Percentiles rank a stretch among this genome's conserved stretches.
Evolutionary conservation across 2,113 vertebrate species (phyloP).

Genomic region (Cariama cristata): DNA sequence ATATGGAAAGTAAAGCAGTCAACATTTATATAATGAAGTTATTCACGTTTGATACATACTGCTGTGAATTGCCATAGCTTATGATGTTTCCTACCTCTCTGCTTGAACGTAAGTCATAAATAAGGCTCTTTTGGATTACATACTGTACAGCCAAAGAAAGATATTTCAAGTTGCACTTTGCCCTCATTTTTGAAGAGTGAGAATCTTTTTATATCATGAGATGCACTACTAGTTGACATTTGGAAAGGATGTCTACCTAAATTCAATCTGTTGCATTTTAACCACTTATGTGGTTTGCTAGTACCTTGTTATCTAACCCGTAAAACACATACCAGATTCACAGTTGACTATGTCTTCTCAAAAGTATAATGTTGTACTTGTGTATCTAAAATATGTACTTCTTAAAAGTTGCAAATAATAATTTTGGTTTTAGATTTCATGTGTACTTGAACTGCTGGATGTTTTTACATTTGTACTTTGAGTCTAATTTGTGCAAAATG

Average conservation of each 20-base stretch:
- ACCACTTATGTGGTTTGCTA: not conserved
- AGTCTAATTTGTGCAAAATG: not conserved
- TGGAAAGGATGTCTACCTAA: conserved; percentile 4
- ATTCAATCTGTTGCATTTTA: conserved; percentile 24
- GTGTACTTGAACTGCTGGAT: not conserved
- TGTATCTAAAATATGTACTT: not conserved
- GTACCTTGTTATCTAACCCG: not conserved
- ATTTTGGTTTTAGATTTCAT: not conserved
- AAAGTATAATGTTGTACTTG: not conserved
- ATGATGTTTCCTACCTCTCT: not conserved
- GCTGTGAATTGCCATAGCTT: not conserved
- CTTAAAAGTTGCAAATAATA: not conserved
- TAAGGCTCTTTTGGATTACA: not conserved
- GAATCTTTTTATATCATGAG: conserved; percentile 21
- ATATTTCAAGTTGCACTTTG: conserved; percentile 30
- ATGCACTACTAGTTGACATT: conserved; percentile 28
- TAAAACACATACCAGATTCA: not conserved
- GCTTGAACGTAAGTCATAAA: not conserved
- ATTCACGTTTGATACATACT: not conserved
- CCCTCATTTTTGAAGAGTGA: not conserved
- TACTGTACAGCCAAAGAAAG: not conserved
- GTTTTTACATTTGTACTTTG: not conserved
- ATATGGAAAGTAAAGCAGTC: not conserved
- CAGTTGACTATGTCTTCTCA: not conserved
- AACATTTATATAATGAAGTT: not conserved